Evolutionary conservation across 92 coral and sea anemone species (phyloP).

Genomic region (Scolanthus callimorphus): DNA sequence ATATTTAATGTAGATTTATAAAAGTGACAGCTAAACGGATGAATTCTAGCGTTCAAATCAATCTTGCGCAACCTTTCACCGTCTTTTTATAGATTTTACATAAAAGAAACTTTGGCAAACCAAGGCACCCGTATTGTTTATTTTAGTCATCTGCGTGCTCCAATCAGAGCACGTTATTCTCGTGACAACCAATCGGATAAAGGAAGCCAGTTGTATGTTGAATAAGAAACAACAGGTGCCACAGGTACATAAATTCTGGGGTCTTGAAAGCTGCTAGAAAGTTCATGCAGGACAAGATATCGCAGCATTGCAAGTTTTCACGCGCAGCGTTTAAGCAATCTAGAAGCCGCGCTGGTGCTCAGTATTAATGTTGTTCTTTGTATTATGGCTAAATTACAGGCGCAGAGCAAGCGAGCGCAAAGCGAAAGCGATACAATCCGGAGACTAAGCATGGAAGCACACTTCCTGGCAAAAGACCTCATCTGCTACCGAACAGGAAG

Average conservation of each 20-base stretch:
- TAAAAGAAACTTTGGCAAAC: background rate
- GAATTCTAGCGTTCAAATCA: no score
- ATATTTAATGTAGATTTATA: no score
- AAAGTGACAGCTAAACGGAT: no score
- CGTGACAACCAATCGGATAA: conserved; percentile 20
- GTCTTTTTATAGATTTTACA: background rate
- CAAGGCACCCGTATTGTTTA: background rate
- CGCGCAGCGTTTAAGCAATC: no score
- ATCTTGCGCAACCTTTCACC: no score
- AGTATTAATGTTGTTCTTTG: background rate
- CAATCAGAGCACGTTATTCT: background rate
- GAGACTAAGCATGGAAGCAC: conserved; percentile 44
- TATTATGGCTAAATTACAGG: conserved; percentile 25
- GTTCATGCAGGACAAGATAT: no score
- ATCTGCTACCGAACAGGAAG: conserved; percentile 65
- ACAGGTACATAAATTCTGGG: background rate
- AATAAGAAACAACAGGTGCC: background rate
- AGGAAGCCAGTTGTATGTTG: conserved; percentile 6
- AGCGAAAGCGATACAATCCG: conserved; percentile 2
- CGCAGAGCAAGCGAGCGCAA: conserved; percentile 5
- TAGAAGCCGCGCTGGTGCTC: no score
- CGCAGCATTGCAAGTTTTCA: no score
- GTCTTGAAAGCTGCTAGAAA: no score
- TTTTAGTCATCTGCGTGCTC: background rate
- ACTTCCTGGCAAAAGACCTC: conserved; percentile 55